Base-by-base conservation (phyloP, 1,140 invertebrate species). In the Oryzaephilus surinamensis region DNA sequence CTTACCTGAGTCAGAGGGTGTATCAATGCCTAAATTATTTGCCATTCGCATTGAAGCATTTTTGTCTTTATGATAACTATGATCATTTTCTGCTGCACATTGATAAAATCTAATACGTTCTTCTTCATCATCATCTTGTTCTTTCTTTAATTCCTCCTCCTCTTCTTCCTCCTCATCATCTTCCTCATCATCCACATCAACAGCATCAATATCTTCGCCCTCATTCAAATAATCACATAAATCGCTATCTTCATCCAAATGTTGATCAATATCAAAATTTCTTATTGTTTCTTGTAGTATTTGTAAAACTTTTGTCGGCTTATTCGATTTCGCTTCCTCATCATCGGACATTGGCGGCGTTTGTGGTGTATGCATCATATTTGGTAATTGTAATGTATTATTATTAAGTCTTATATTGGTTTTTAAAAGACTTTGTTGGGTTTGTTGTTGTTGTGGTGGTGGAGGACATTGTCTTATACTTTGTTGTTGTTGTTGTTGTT, bases 1-100 rank as follows among this genome's bases (percentile, higher is more conserved):
- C 14, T 79, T 64, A 82, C 86, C 84, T 35, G 85, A 87, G 71
- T 89, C 85, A 2, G 84, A 88, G 28, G 85, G 84, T 42, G 84
- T 88, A 50, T 84, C 79, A 2, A 84, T 73, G 27, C 79, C 79
- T 23, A 81, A 67, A 48, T 70, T 70, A 43, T 77, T 74, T 26
- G 74, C 51, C n/a, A n/a, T n/a, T 44, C 64, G 61, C 42, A 69
- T 70, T 18, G 63, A 62, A 57, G 62, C 32, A 45, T 65, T 46
- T 48, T 64, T 52, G 63, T 66, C 48, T 71, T 74, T 41, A 66
- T 82, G 62, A 58, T 84, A 85, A 39, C 79, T 79, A 52, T 84
- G 82, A 59, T 84, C 81, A 52, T 38, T 61, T 46, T 54, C 52
- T 48, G 48, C 45, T 6, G 23, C 23, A n/a, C 23, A 3, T n/a